Conservation (phyloP, 2,888 invertebrate species). For the Flexamia atlantica region DNA sequence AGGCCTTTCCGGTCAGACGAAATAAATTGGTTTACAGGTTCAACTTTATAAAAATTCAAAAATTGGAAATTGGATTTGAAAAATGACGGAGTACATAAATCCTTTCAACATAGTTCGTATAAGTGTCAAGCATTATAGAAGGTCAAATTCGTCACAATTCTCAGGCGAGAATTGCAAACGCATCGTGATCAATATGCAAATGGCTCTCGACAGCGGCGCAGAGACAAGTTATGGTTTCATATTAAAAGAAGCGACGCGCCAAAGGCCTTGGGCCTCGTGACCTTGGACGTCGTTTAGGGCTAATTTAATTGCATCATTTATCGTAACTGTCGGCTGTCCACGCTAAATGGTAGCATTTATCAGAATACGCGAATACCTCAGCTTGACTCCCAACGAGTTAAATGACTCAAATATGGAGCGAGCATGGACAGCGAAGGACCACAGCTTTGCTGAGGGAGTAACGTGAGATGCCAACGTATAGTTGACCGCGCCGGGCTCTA, state of each 20-base stretch:
- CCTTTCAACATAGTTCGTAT: background rate
- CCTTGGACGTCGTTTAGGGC: conserved; percentile 43
- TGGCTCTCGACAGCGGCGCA: background rate
- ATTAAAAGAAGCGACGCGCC: conserved; percentile 41
- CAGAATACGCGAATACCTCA: background rate
- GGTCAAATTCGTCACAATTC: background rate
- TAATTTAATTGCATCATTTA: conserved; percentile 57
- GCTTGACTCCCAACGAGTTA: too few species aligned
- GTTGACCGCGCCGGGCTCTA: too few species aligned
- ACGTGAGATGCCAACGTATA: too few species aligned
- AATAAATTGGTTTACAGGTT: too few species aligned
- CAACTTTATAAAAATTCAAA: too few species aligned
- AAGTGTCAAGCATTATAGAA: background rate
- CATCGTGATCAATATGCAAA: conserved; percentile 23
- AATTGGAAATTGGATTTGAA: too few species aligned
- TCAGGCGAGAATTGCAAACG: conserved; percentile 5
- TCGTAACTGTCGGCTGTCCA: background rate
- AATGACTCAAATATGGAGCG: too few species aligned
- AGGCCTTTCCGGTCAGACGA: too few species aligned
- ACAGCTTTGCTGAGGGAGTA: too few species aligned
- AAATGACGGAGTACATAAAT: too few species aligned
- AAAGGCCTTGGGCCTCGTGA: conserved; percentile 16
- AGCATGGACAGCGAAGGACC: too few species aligned
- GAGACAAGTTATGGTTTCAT: conserved; percentile 35
- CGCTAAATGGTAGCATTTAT: conserved; percentile 21